Evolutionary conservation across 2,113 vertebrate species (phyloP).

Genomic region (Sebastes schlegelii): DNA sequence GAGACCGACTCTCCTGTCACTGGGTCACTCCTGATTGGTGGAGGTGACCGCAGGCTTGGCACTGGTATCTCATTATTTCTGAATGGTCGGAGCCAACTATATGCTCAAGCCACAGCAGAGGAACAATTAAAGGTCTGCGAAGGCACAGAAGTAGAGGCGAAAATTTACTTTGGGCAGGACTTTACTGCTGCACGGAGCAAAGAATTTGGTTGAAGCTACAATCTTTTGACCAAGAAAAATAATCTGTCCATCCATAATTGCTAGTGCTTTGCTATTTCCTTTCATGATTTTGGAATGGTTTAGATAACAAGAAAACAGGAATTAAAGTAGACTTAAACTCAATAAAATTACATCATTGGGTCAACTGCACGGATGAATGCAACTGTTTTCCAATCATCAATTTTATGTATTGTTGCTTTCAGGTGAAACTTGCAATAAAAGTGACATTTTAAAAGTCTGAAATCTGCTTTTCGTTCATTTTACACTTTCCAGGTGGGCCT

Average conservation of each 20-base stretch:
- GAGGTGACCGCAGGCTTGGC: constrained; percentile 43
- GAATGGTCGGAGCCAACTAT: constrained; percentile 14
- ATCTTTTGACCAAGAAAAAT: constrained; percentile 43
- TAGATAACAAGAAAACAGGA: constrained; percentile 22
- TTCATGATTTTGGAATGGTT: constrained; percentile 11
- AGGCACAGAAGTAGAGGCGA: constrained; percentile 30
- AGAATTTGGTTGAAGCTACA: background rate
- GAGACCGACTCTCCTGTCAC: constrained; percentile 20
- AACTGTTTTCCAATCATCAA: background rate
- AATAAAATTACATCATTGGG: constrained; percentile 25
- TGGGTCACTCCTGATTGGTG: constrained; percentile 37
- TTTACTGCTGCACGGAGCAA: constrained; percentile 8
- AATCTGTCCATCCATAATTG: constrained; percentile 8
- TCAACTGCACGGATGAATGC: background rate
- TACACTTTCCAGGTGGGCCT: background rate
- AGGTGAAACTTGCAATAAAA: background rate
- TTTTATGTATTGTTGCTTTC: background rate
- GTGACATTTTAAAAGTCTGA: background rate
- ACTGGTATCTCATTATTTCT: constrained; percentile 58
- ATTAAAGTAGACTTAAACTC: constrained; percentile 8
- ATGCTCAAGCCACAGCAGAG: constrained; percentile 16
- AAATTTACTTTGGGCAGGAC: constrained; percentile 34
- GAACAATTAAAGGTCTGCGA: constrained; percentile 50
- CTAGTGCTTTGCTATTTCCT: constrained; percentile 28
- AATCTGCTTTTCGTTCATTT: background rate